Base-by-base conservation (phyloP, 2,888 invertebrate species). In the Cloeon dipterum region DNA sequence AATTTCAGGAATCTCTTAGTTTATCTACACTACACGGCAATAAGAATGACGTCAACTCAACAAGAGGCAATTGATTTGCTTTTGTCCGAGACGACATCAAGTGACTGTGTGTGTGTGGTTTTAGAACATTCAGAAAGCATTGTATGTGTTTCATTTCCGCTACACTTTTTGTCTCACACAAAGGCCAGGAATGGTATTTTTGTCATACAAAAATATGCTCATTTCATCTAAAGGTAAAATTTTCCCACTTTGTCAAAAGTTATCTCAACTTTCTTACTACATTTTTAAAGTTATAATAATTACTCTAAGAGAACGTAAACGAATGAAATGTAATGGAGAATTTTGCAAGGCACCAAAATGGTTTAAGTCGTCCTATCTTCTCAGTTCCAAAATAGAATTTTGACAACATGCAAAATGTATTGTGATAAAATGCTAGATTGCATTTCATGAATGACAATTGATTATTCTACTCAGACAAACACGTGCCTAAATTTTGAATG, bases 231-330 rank as follows among this genome's bases (percentile, higher is more conserved):
- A 42, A 43, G 43, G 40, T 40, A 33, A 35, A 42, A 39, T 40
- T 36, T 40, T 43, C 42, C n/a, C 19, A 39, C 32, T 34, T 23
- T n/a, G 39, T 33, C 38, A 39, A 42, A 35, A 42, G 35, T 46
- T 41, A 40, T 44, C 43, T 43, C 47, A 45, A 46, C 43, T 45
- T 29, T 33, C 42, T 40, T n/a, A n/a, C n/a, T n/a, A n/a, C n/a
- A n/a, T n/a, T n/a, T n/a, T n/a, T n/a, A n/a, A n/a, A n/a, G n/a
- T n/a, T n/a, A n/a, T n/a, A n/a, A n/a, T n/a, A n/a, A 10, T 25
- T 25, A 25, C n/a, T 25, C 8, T 25, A 10, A 10, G 8, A 14
- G n/a, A 32, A 14, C 32, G 13, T 17, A n/a, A 19, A 32, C 19
- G 19, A 32, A 18, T 32, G 19, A 32, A 32, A 13, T 32, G 4